phyloP scores from a whole-genome alignment of 1,140 invertebrate genomes.

The Pomacea maculata region DNA sequence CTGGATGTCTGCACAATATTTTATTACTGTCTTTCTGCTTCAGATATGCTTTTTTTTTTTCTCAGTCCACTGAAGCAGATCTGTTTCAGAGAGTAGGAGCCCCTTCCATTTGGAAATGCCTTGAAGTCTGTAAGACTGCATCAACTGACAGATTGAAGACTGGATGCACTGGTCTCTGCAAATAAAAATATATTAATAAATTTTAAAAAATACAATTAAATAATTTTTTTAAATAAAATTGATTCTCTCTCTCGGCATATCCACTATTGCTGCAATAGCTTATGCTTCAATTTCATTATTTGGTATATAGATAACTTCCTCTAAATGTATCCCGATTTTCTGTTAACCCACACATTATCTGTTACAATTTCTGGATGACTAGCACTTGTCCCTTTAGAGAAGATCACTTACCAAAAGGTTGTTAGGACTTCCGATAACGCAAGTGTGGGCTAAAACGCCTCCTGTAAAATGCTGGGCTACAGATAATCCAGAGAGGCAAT shows the following conservation, averaged over 20 bases:
- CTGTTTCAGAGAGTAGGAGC: background rate
- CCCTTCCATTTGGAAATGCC: constrained; percentile 23
- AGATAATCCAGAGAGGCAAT: constrained; percentile 93
- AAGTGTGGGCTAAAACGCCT: constrained; percentile 63
- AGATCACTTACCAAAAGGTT: constrained; percentile 73
- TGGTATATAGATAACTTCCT: no score
- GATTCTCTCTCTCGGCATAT: background rate
- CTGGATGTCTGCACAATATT: background rate
- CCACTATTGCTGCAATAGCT: background rate
- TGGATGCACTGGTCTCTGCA: constrained; percentile 71
- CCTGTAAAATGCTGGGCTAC: constrained; percentile 87
- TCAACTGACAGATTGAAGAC: constrained; percentile 75
- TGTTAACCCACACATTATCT: no score
- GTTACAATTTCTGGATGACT: no score
- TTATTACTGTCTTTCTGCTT: no score
- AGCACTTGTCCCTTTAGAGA: background rate
- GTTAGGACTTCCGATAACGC: constrained; percentile 70
- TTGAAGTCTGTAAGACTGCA: constrained; percentile 64
- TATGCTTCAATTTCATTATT: no score
- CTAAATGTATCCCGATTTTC: background rate
- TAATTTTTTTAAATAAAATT: constrained; percentile 6
- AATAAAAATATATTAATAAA: constrained; percentile 24
- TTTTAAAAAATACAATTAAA: background rate
- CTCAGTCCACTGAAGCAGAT: no score
- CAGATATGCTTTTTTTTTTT: no score